Evolutionary conservation across 2,797 vertebrate genomes (phyloP), one percentile per base, ranked within the genome.

Genomic region (Atherinosoma microstoma): DNA sequence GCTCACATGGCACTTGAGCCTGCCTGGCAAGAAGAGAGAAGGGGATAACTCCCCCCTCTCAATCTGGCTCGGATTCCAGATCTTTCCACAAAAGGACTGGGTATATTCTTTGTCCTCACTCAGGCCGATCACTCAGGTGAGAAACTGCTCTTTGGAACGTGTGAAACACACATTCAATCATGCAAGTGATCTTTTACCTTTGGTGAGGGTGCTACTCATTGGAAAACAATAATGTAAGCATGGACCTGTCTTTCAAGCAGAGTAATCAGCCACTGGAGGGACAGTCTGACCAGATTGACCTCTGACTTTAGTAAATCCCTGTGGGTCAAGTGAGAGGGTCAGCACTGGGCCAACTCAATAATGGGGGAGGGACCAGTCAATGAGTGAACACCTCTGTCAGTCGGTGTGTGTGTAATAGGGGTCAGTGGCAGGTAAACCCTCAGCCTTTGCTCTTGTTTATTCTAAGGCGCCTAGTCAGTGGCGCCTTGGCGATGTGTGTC

Each of bases 391-490:
- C 89, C 83, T 91, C 85, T 49, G 68, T 83, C 56, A 71, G 70
- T 64, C 36, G 22, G 64, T 58, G 63, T 58, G 59, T 64, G 60
- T 51, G 47, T 8, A 34, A 73, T 42, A 60, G 64, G 84, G 90
- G 90, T 94, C 90, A 93, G 64, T 27, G 64, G 74, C 89, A 92
- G 89, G 89, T 93, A 92, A 91, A 86, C 86, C 85, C 87, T 80
- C 82, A 87, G 87, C 68, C 75, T 75, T 63, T 71, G 69, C 71
- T 45, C 56, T 82, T 90, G 82, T 92, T 91, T 92, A 91, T 84
- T 84, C 80, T 79, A 68, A 86, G 88, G 89, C 78, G 80, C 89
- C 92, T 58, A 57, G 67, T 84, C 54, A 54, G 67, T 74, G 80
- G 85, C 85, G 73, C 82, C 78, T 42, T 1, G 6, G 67, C 63